Evolutionary conservation across 2,797 vertebrate genomes (phyloP), one percentile per base, ranked within the genome.

Genomic region (Synanceia verrucosa): DNA sequence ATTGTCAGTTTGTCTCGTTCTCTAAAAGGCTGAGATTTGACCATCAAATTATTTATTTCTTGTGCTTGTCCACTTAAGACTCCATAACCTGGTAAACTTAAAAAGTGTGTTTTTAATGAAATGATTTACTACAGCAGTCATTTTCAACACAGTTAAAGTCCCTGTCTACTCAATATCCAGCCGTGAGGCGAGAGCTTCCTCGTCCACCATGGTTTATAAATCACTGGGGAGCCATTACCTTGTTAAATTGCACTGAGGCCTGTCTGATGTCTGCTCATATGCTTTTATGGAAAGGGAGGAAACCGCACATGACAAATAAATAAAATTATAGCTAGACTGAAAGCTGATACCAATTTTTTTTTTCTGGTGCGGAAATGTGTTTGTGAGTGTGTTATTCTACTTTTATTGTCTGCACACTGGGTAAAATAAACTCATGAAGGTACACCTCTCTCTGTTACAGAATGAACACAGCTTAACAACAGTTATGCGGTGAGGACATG

Each of bases 161-260:
- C n/a, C 55, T 39, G 26, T 56, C 63, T 60, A 53, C 78, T 46
- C 53, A 43, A 66, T 66, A 59, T 62, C 70, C 72, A 76, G 75
- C 59, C 26, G 37, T 58, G 4, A 70, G 73, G 47, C 39, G 18
- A 16, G 44, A 59, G 67, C 64, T 52, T 76, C 81, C 70, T 19
- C 9, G 29, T 82, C 73, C 34, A 59, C 44, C 14, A 10, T 14
- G 65, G 57, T 79, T 81, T 76, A 79, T 79, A 86, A 88, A 85
- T 81, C 86, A 81, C 81, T 66, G 31, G 79, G 73, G 83, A 86
- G 77, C 75, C 67, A 76, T 85, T 82, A 83, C 73, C 75, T 82
- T 83, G 79, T 79, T 85, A 91, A 89, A 85, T 44, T 52, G 76
- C 36, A 60, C 73, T 11, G 73, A 86, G 70, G 77, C 37, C 72